phyloP scores from a whole-genome alignment of 2,113 vertebrate genomes.

The Trogon surrucura region DNA sequence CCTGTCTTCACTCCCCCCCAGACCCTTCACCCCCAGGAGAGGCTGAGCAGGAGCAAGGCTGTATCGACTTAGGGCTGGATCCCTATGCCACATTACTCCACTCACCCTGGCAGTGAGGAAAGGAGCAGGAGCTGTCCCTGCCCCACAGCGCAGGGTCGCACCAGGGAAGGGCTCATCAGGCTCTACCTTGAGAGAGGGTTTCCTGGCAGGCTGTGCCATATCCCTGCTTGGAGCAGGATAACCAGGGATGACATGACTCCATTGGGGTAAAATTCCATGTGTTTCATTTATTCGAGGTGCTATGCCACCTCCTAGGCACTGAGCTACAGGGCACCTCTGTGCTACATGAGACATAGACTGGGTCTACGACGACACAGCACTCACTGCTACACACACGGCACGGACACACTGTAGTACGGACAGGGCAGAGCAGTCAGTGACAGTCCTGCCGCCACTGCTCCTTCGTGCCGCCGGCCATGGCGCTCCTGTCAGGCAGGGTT shows the following conservation, averaged over 20 bases:
- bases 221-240: neutral
- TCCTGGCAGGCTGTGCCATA: neutral
- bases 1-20: neutral
- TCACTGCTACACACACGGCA: conserved; percentile 54
- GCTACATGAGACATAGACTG: conserved; percentile 70
- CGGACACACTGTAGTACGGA: neutral
- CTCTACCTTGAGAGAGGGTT: neutral
- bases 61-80: neutral
- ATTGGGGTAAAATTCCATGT: neutral
- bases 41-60: neutral
- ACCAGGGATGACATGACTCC: rapidly evolving
- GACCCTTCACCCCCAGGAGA: neutral
- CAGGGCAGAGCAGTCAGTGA: neutral
- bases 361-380: conserved; percentile 65
- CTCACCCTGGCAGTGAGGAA: neutral
- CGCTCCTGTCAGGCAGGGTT: neutral
- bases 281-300: conserved; percentile 62
- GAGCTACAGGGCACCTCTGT: conserved; percentile 66
- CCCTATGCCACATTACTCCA: rapidly evolving
- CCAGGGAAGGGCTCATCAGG: neutral
- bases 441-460: neutral
- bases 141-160: rapidly evolving
- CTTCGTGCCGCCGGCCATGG: neutral
- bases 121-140: neutral
- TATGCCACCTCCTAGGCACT: conserved; percentile 71